Evolutionary conservation across 2,797 vertebrate species (phyloP).

Genomic region (Tenualosa ilisha): DNA sequence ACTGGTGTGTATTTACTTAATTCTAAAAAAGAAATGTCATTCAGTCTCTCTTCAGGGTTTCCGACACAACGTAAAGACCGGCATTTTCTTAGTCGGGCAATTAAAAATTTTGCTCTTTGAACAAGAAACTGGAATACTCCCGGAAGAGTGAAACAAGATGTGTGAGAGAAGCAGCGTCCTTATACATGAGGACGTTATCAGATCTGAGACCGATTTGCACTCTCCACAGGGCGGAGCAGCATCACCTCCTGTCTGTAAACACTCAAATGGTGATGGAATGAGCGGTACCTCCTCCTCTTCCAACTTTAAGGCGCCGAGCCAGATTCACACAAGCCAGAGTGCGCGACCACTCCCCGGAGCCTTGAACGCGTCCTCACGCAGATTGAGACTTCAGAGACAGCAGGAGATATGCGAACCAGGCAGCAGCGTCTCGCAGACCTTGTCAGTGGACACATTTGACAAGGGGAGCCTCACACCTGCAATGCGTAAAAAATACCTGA

Average conservation of each 20-base stretch:
- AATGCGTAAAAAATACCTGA: conserved; percentile 72
- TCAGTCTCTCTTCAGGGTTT: not conserved
- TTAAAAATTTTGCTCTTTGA: conserved; percentile 43
- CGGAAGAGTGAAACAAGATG: conserved; percentile 52
- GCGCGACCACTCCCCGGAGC: conserved; percentile 58
- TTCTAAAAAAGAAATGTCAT: not conserved
- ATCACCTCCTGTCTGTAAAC: conserved; percentile 41
- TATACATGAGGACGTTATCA: conserved; percentile 39
- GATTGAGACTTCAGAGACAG: conserved; percentile 69
- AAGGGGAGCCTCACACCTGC: conserved; percentile 66
- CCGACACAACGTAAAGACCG: not conserved
- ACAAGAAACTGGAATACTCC: conserved; percentile 49
- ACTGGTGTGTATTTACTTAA: not conserved
- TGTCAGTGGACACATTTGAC: conserved; percentile 49
- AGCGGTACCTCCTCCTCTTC: conserved; percentile 43
- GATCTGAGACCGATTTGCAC: conserved; percentile 26
- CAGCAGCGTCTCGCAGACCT: conserved; percentile 10
- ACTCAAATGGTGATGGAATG: conserved; percentile 42
- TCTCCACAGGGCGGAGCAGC: conserved; percentile 31
- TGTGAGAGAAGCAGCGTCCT: conserved; percentile 40
- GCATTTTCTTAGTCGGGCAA: not conserved
- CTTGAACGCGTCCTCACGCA: conserved; percentile 58
- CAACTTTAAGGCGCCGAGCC: conserved; percentile 30
- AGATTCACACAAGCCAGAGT: conserved; percentile 55
- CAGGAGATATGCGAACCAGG: conserved; percentile 55